A percentile compares a stretch with the other conserved stretches of the same genome.
phyloP scores from a whole-genome alignment of 2,888 invertebrate genomes.

The Lepidochrysops patricia region DNA sequence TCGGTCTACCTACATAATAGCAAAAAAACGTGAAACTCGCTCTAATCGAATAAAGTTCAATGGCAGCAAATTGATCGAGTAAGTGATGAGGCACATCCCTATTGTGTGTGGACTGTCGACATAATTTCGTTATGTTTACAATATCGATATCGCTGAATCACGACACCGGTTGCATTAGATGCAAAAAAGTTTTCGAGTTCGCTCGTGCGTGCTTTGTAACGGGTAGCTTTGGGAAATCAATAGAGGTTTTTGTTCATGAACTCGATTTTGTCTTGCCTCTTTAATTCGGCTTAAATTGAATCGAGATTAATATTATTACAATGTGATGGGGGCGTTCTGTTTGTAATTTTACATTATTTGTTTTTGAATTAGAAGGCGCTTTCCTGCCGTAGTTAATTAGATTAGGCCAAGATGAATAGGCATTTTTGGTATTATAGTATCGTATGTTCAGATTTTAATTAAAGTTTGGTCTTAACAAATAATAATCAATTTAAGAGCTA shows the following conservation, averaged over 20 bases:
- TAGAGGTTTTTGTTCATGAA: slow-evolving; percentile 49
- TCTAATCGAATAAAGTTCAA: slow-evolving; percentile 35
- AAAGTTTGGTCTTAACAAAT: too few relatives aligned
- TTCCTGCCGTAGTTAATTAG: not conserved
- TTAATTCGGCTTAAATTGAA: slow-evolving; percentile 55
- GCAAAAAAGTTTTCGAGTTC: slow-evolving; percentile 54
- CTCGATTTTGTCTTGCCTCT: slow-evolving; percentile 42
- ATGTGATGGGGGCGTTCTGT: not conserved
- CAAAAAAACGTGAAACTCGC: slow-evolving; percentile 23
- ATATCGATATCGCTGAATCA: slow-evolving; percentile 54
- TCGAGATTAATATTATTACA: slow-evolving; percentile 33
- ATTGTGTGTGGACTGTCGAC: slow-evolving; percentile 47
- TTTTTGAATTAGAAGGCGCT: not conserved
- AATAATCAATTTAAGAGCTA: too few relatives aligned
- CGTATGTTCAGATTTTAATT: too few relatives aligned
- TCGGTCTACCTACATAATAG: slow-evolving; percentile 38
- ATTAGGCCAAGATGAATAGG: not conserved
- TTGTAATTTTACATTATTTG: not conserved
- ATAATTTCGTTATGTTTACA: slow-evolving; percentile 61
- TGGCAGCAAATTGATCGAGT: slow-evolving; percentile 46
- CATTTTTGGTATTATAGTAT: not conserved
- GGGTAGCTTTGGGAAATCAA: slow-evolving; percentile 59
- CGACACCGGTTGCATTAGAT: slow-evolving; percentile 53
- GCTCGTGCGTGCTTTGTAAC: slow-evolving; percentile 60
- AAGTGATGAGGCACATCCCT: slow-evolving; percentile 40